Evolutionary conservation across 2,797 vertebrate species (phyloP).

Genomic region (Chelon labrosus): DNA sequence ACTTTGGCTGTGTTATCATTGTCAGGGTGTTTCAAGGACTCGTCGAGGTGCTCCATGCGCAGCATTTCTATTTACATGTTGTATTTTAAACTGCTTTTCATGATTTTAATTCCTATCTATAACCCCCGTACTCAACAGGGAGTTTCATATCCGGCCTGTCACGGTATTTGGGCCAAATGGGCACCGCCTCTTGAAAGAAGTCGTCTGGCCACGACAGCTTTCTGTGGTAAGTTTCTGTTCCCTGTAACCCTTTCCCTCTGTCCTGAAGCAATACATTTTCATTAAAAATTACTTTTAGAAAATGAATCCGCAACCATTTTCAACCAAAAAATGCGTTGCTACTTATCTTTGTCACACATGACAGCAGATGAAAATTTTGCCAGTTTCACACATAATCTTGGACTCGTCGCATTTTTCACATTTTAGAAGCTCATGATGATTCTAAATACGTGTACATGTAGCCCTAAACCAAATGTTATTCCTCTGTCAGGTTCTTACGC

Average conservation of each 20-base stretch:
- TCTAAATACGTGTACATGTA: too few relatives aligned
- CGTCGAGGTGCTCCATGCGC: slow-evolving; percentile 86
- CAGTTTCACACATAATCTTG: too few relatives aligned
- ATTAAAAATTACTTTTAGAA: too few relatives aligned
- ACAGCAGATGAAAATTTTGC: too few relatives aligned
- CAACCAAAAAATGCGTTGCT: background rate
- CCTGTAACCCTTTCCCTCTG: background rate
- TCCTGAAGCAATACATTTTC: background rate
- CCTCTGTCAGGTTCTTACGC: slow-evolving; percentile 89
- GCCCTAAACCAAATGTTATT: background rate
- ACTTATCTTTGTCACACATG: background rate
- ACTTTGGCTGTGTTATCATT: slow-evolving; percentile 92
- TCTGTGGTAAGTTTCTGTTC: slow-evolving; percentile 86
- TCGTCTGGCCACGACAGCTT: slow-evolving; percentile 92
- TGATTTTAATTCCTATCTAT: background rate
- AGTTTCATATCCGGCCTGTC: slow-evolving; percentile 93
- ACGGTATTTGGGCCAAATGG: slow-evolving; percentile 96
- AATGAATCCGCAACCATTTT: background rate
- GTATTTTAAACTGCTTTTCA: background rate
- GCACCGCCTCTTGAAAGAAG: slow-evolving; percentile 92
- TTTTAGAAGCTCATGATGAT: too few relatives aligned
- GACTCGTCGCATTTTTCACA: too few relatives aligned
- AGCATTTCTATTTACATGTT: background rate
- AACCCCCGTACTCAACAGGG: slow-evolving; percentile 77
- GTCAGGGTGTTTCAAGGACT: slow-evolving; percentile 92